Evolutionary conservation across 1,140 invertebrate species (phyloP).

Genomic region (Ericerus pela): DNA sequence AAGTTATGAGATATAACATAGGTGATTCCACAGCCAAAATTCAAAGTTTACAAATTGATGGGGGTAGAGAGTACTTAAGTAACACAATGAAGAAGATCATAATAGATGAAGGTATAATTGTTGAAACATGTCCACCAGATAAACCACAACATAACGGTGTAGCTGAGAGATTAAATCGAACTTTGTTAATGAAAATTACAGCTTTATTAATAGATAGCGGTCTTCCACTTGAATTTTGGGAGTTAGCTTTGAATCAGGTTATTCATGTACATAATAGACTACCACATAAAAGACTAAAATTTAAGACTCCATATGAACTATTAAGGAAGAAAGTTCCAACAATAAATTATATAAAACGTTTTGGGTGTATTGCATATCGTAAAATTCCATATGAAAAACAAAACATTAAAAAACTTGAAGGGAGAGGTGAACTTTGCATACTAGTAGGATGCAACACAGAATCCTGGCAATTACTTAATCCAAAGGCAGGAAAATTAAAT

Average conservation of each 20-base stretch:
- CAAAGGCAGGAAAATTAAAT: too few relatives aligned
- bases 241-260: constrained; percentile 13
- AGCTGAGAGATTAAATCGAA: constrained; percentile 27
- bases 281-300: background rate
- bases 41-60: constrained; percentile 23
- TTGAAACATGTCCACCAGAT: constrained; percentile 25
- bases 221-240: constrained; percentile 14
- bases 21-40: background rate
- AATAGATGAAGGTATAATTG: constrained; percentile 26
- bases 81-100: constrained; percentile 26
- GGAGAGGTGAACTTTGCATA: background rate
- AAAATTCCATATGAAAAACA: background rate
- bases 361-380: background rate
- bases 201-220: constrained; percentile 9
- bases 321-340: background rate
- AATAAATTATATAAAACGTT: background rate
- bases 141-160: constrained; percentile 30
- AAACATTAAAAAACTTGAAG: background rate
- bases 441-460: too few relatives aligned
- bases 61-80: constrained; percentile 32
- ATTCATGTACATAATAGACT: background rate
- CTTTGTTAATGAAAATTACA: constrained; percentile 14
- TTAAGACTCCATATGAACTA: background rate
- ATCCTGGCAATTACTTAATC: too few relatives aligned
- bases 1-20: background rate